Conservation (phyloP, 2,888 invertebrate species). For the Lasius platythorax region DNA sequence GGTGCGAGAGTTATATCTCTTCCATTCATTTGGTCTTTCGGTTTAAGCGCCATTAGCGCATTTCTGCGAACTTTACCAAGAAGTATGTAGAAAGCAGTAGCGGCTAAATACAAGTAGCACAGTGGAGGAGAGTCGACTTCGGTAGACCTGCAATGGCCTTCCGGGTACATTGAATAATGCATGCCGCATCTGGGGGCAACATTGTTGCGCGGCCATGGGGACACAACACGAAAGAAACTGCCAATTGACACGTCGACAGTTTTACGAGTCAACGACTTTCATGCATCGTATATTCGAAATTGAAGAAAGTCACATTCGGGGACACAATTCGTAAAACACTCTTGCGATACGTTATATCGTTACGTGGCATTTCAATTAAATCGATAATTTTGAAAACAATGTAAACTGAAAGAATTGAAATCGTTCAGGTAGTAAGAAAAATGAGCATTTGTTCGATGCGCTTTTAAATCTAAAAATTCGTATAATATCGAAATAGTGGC, state of each 20-base stretch:
- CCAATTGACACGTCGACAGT: slow-evolving; percentile 71
- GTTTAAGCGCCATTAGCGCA: slow-evolving; percentile 59
- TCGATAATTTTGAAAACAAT: background rate
- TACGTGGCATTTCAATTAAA: slow-evolving; percentile 4
- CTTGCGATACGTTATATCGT: background rate
- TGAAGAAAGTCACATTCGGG: slow-evolving; percentile 40
- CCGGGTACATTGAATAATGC: slow-evolving; percentile 74
- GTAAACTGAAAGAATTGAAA: background rate
- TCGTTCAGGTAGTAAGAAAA: background rate
- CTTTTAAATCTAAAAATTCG: background rate
- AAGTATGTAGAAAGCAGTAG: slow-evolving; percentile 25
- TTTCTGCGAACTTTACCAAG: slow-evolving; percentile 54
- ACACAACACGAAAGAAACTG: slow-evolving; percentile 69
- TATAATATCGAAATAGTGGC: background rate
- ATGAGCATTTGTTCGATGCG: too few species aligned
- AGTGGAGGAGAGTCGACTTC: slow-evolving; percentile 50
- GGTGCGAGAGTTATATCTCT: slow-evolving; percentile 4
- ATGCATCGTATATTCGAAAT: slow-evolving; percentile 56
- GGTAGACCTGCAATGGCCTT: slow-evolving; percentile 60
- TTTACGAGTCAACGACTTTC: slow-evolving; percentile 66
- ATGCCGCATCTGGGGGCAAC: slow-evolving; percentile 66
- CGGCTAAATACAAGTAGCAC: slow-evolving; percentile 31
- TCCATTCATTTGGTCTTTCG: slow-evolving; percentile 15
- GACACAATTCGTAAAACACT: slow-evolving; percentile 3
- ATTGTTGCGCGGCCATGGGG: slow-evolving; percentile 66